Percentiles rank a stretch among this genome's conserved stretches.
phyloP scores from a whole-genome alignment of 2,113 vertebrate species.

The Oreochromis tanganicae region DNA sequence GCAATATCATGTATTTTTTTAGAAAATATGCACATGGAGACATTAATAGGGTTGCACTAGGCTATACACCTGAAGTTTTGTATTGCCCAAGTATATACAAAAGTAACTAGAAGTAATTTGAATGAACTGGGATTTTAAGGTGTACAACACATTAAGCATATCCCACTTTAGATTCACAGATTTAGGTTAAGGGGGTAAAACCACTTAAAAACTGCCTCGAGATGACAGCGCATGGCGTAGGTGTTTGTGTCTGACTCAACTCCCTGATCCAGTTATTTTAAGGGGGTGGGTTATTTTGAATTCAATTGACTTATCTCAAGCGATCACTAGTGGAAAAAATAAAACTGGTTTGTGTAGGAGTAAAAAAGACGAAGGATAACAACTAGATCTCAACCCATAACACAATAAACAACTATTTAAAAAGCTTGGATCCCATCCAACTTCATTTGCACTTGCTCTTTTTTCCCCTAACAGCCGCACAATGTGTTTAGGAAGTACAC shows the following conservation, averaged over 20 bases:
- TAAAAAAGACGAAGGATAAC: constrained; percentile 12
- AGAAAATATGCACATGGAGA: background rate
- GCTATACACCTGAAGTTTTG: background rate
- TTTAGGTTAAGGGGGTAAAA: constrained; percentile 7
- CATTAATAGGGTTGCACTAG: background rate
- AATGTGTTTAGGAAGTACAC: constrained; percentile 16
- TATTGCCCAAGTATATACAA: background rate
- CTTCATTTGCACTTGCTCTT: constrained; percentile 9
- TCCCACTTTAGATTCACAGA: background rate
- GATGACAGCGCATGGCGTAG: background rate
- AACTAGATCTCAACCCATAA: constrained; percentile 19
- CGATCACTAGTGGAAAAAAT: constrained; percentile 3
- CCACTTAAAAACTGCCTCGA: background rate
- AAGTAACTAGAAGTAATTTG: background rate
- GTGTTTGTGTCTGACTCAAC: constrained; percentile 10
- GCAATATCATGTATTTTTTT: background rate
- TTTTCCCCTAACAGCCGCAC: background rate
- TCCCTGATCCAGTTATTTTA: constrained; percentile 22
- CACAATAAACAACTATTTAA: constrained; percentile 18
- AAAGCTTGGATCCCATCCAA: constrained; percentile 32
- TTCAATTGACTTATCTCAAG: constrained; percentile 42
- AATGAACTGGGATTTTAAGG: background rate
- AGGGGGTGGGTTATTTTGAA: background rate
- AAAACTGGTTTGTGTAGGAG: background rate
- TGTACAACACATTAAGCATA: background rate